Evolutionary conservation across 2,888 invertebrate species (phyloP), one percentile per base, ranked within the genome.

Genomic region (Coleophora flavipennella): DNA sequence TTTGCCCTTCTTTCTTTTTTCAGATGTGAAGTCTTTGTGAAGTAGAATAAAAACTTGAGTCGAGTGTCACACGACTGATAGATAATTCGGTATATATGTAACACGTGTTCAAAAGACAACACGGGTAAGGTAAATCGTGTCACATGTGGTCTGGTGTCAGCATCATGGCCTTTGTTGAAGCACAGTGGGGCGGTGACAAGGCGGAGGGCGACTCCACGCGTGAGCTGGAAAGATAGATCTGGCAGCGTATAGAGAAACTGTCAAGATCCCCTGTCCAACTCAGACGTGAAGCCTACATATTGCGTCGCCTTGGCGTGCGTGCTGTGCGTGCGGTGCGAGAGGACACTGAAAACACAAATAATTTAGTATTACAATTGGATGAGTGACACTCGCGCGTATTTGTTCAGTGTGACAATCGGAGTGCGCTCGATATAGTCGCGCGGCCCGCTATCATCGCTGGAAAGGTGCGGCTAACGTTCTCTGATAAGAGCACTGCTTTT

Each of bases 171-270:
- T 14, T 34, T 14, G 20, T 1, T n/a, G 25, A 14, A 10, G 34
- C 31, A 25, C 14, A 9, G 20, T n/a, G 26, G 3, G 14, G 20
- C 31, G 31, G 26, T 2, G 29, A 6, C 9, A 31, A 29, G 39
- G 39, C 31, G 51, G 40, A 60, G 46, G 51, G 63, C 57, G 75
- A 67, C 69, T 67, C 57, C 67, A 77, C 77, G 73, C 67, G 80
- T 83, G 84, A 85, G 85, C 85, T 85, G 85, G 85, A 85, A 85
- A 85, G 85, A 85, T 85, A 85, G 85, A 85, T 85, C 85, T 85
- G 85, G 85, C 85, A 85, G 80, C 74, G 62, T 63, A 63, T 53
- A 56, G 44, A 49, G 60, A 52, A 79, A 81, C 84, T 85, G 85
- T 80, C 83, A 73, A 83, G 85, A 85, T 85, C 85, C 72, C 76